Base-by-base conservation (phyloP, 2,113 vertebrate genomes). In the Leucopsar rothschildi region DNA sequence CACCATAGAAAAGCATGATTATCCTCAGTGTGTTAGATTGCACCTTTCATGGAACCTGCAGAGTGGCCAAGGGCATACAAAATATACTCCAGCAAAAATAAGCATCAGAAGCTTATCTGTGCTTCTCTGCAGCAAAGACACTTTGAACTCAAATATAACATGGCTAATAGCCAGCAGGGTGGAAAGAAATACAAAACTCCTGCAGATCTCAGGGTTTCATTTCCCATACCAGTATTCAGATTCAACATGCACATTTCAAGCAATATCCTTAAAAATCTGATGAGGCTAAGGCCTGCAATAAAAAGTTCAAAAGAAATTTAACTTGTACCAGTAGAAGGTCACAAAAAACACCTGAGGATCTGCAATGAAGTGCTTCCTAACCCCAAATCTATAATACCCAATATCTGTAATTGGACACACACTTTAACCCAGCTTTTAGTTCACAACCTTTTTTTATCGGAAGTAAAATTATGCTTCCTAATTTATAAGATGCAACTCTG, bases 1-100 rank as follows among this genome's bases (percentile, higher is more conserved):
- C 64, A 27, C 31, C 0, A 0, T 15, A 59, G 61, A 53, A 65
- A 57, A 63, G 7, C 0, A 1, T 40, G 24, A 40, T 52, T 13
- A 39, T 35, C 23, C 29, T 63, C 56, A 53, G 13, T 10, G 10
- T 15, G 16, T 25, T 39, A 33, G 27, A 73, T n/a, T 11, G 15
- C 2, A 12, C 4, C 17, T 60, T 79, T 64, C 14, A 37, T 5
- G 20, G 23, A 64, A 15, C 33, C 47, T 39, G 42, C 3, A 3
- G 22, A 63, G 21, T 35, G 64, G 14, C 18, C 4, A 8, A 61
- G 24, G 60, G 6, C 1, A 0, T 61, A 63, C 3, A 50, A 66
- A 53, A 44, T 37, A 27, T 3, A 2, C 9, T 49, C 7, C 25
- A 75, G 27, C 6, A 2, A 3, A 82, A 75, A 49, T 3, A 49